These are phyloP conservation scores for Lasioglossum marginatum DNA, from an alignment of 2,888 invertebrate species.

Conservation along the genomic window DNA sequence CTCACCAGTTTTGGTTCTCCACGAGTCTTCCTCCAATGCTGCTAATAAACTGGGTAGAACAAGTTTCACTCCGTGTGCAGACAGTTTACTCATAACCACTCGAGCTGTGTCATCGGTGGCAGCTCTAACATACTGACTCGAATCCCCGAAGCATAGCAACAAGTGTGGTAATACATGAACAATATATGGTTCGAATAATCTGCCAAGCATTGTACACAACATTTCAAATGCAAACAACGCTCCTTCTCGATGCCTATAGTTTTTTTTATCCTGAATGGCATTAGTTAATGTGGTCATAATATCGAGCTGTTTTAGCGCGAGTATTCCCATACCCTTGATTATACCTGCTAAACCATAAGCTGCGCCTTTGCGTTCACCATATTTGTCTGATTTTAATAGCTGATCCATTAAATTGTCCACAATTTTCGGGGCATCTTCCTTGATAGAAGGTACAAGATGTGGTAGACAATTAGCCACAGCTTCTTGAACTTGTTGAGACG, in stretches of 20 bases:
- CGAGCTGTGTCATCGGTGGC: constrained; percentile 98
- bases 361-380: constrained; percentile 97
- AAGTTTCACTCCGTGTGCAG: constrained; percentile 98
- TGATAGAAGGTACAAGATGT: constrained; percentile 96
- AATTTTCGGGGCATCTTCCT: constrained; percentile 94
- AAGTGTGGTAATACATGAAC: constrained; percentile 98
- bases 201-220: constrained; percentile 96
- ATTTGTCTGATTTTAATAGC: constrained; percentile 95
- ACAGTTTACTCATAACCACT: constrained; percentile 97
- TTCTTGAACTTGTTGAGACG: constrained; percentile 99
- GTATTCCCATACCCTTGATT: constrained; percentile 98
- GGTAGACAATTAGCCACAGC: constrained; percentile 98
- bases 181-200: constrained; percentile 99
- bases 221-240: constrained; percentile 99
- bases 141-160: constrained; percentile 97
- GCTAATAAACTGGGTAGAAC: constrained; percentile 96
- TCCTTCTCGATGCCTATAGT: constrained; percentile 96
- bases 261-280: constrained; percentile 98
- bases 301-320: constrained; percentile 97
- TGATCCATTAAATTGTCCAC: constrained; percentile 95
- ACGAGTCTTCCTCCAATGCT: constrained; percentile 98
- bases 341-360: constrained; percentile 98
- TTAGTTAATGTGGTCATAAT: constrained; percentile 97
- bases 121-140: constrained; percentile 96
- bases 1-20: constrained; percentile 97